Conservation (phyloP, 2,888 invertebrate species). For the Philaethria dido region DNA sequence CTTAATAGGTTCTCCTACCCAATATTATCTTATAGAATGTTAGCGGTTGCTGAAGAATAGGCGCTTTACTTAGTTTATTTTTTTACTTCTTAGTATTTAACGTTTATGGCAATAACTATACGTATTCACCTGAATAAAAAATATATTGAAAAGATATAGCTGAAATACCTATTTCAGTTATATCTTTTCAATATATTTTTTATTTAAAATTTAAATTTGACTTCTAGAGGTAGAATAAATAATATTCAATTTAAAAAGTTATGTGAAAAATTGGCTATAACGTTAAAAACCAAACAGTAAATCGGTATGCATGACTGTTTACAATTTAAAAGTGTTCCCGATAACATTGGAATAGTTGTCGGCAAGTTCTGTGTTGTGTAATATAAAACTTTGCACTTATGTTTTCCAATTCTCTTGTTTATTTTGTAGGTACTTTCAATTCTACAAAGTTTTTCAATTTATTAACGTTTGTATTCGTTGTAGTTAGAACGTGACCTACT, state of each 20-base stretch:
- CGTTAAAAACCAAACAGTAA: conserved; percentile 6
- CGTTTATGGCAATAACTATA: no score
- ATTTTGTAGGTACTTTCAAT: neutral
- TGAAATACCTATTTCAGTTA: no score
- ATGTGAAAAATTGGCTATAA: conserved; percentile 1
- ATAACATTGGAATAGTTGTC: conserved; percentile 25
- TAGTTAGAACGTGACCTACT: neutral
- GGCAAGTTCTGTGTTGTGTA: conserved; percentile 25
- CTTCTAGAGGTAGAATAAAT: neutral
- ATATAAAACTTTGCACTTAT: conserved; percentile 16
- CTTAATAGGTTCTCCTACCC: no score
- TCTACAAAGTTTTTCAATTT: neutral
- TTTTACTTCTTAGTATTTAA: no score
- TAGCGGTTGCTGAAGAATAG: no score
- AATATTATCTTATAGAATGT: no score
- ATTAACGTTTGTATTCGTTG: no score
- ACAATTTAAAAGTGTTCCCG: conserved; percentile 24
- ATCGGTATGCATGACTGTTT: conserved; percentile 27
- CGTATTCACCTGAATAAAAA: no score
- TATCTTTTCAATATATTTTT: no score
- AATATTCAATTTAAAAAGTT: neutral
- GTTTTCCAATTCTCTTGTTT: conserved; percentile 11
- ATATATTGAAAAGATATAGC: no score
- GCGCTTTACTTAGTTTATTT: no score
- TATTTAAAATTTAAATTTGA: neutral